phyloP scores from a whole-genome alignment of 2,797 vertebrate species.

The Catamblyrhynchus diadema region DNA sequence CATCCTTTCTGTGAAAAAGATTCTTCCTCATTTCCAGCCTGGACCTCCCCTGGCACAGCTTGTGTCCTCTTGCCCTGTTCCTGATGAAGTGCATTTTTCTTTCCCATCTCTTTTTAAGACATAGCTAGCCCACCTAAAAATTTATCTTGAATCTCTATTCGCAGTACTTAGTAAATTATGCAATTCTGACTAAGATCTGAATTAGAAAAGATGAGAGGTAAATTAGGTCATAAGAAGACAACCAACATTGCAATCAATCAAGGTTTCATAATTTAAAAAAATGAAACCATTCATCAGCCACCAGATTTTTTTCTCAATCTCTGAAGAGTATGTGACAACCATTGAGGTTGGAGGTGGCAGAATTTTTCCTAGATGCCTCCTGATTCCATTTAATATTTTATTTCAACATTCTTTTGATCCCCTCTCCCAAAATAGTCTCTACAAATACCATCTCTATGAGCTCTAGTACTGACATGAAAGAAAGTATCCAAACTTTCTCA shows the following conservation, averaged over 20 bases:
- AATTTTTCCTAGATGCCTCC: slow-evolving; percentile 14
- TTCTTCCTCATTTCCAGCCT: neutral
- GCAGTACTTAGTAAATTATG: neutral
- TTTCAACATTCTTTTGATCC: neutral
- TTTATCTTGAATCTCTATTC: neutral
- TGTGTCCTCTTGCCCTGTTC: neutral
- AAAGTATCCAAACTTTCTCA: neutral
- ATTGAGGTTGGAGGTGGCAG: neutral
- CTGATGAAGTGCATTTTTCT: neutral
- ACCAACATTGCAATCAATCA: neutral
- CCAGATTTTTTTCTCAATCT: neutral
- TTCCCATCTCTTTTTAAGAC: neutral
- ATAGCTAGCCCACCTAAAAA: neutral
- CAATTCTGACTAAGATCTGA: neutral
- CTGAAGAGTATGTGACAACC: slow-evolving; percentile 24
- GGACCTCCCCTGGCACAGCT: neutral
- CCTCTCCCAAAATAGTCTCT: neutral
- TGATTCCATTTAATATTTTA: slow-evolving; percentile 10
- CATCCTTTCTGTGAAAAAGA: neutral
- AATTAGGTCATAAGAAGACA: slow-evolving; percentile 23
- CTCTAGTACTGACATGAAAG: neutral
- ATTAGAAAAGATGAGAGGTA: slow-evolving; percentile 10
- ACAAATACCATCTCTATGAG: neutral
- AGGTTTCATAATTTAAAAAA: neutral
- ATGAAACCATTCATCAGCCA: neutral